These are phyloP conservation scores for Grus americana DNA, from an alignment of 2,113 vertebrate species.

Conservation along the genomic window DNA sequence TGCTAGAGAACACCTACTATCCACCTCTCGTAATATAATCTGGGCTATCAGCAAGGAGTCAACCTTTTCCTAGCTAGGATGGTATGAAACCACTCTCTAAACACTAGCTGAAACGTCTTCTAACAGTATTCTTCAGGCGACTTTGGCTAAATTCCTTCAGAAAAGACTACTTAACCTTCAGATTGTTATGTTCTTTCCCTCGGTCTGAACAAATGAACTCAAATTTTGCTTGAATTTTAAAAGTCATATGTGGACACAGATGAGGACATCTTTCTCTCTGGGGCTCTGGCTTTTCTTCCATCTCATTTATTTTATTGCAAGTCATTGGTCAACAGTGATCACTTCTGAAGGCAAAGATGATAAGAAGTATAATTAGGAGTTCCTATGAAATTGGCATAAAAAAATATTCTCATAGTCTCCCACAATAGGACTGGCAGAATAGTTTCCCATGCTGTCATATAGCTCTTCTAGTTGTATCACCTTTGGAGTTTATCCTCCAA, in stretches of 20 bases:
- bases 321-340: not conserved
- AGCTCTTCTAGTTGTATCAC: not conserved
- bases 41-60: not conserved
- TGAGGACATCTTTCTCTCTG: not conserved
- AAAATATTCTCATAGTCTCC: not conserved
- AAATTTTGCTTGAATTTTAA: not conserved
- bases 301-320: not conserved
- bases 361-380: not conserved
- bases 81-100: not conserved
- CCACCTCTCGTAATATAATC: not conserved
- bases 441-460: not conserved
- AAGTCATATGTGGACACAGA: not conserved
- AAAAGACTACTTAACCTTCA: not conserved
- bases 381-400: not conserved
- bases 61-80: not conserved
- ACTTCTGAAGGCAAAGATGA: not conserved
- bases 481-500: not conserved
- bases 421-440: not conserved
- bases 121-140: not conserved
- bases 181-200: not conserved
- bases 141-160: not conserved
- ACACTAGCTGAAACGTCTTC: not conserved
- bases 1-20: not conserved
- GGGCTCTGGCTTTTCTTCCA: not conserved
- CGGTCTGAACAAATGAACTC: not conserved